Conservation (phyloP, 2,888 invertebrate species). For the Branchellion lobata region DNA sequence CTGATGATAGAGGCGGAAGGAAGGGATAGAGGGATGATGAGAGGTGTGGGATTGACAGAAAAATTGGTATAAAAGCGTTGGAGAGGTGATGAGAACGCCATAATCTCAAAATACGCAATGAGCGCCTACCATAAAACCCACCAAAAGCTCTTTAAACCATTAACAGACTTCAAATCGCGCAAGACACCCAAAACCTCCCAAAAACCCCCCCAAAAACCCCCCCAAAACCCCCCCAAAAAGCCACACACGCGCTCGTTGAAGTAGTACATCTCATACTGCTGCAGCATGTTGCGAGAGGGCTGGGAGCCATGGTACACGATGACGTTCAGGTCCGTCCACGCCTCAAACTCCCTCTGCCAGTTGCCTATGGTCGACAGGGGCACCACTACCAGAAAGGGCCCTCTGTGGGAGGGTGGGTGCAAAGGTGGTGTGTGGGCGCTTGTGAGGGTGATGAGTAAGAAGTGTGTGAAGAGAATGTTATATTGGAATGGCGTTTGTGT, state of each 20-base stretch:
- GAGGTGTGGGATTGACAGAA: neutral
- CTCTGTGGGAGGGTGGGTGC: constrained; percentile 60
- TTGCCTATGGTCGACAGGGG: constrained; percentile 98
- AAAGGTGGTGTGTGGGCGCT: neutral
- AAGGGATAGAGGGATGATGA: neutral
- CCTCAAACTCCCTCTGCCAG: constrained; percentile 99
- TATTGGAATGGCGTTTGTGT: no score
- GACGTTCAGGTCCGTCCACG: constrained; percentile 98
- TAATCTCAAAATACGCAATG: no score
- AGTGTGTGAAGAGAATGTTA: no score
- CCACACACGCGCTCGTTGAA: constrained; percentile 68
- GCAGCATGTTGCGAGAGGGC: constrained; percentile 92
- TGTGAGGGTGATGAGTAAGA: neutral
- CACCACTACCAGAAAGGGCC: constrained; percentile 95
- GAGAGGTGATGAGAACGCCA: neutral
- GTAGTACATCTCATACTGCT: constrained; percentile 95
- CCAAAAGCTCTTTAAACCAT: no score
- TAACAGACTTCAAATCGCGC: no score
- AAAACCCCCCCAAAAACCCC: no score
- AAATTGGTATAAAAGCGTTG: no score
- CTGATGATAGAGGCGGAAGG: no score
- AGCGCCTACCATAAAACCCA: no score
- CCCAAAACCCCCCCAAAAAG: no score
- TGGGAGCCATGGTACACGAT: constrained; percentile 85
- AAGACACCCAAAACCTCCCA: no score